Conservation (phyloP, 2,888 invertebrate genomes). For the Mamestra brassicae region DNA sequence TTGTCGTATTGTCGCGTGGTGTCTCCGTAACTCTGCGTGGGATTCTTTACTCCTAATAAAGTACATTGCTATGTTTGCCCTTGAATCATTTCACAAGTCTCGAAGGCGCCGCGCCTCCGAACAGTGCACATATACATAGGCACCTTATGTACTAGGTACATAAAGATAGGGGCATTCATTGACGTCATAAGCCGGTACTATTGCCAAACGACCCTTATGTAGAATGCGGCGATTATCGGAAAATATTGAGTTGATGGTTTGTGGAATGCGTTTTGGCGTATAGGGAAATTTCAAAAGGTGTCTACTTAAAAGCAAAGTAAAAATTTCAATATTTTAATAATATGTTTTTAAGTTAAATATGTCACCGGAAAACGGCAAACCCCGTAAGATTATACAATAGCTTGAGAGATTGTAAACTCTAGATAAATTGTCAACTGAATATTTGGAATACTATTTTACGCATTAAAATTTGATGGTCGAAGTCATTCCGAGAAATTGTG, state of each 20-base stretch:
- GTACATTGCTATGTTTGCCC: background rate
- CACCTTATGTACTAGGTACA: background rate
- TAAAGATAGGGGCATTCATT: constrained; percentile 32
- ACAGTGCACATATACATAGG: background rate
- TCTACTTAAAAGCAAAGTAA: too few species aligned
- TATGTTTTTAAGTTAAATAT: too few species aligned
- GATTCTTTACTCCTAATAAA: background rate
- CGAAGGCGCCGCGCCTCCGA: background rate
- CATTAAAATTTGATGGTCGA: too few species aligned
- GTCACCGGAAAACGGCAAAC: too few species aligned
- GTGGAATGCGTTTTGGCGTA: constrained; percentile 4
- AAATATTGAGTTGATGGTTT: constrained; percentile 15
- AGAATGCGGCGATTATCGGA: constrained; percentile 19
- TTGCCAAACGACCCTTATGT: constrained; percentile 32
- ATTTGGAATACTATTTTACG: too few species aligned
- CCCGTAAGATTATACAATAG: too few species aligned
- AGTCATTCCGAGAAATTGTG: too few species aligned
- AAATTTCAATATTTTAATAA: too few species aligned
- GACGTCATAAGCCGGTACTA: constrained; percentile 42
- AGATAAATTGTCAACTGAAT: too few species aligned
- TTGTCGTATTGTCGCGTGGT: background rate
- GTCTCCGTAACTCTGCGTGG: too few species aligned
- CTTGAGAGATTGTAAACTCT: too few species aligned
- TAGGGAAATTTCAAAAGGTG: too few species aligned
- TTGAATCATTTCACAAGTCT: constrained; percentile 5